These are phyloP conservation scores for Eumaeus atala DNA, from an alignment of 1,140 invertebrate genomes.

Conservation along the genomic window DNA sequence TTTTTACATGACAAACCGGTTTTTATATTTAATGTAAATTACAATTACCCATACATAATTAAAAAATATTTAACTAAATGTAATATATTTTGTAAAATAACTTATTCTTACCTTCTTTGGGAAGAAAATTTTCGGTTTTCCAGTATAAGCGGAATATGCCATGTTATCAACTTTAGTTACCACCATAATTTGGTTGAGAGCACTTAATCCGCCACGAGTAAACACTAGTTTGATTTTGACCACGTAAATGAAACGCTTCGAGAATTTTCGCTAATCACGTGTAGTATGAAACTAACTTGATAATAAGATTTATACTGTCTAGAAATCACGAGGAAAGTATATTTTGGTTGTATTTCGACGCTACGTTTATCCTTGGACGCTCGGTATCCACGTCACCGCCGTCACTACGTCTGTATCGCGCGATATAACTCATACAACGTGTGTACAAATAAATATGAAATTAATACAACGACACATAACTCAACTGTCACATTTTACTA, in stretches of 20 bases:
- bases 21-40: no score
- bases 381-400: slow-evolving; percentile 57
- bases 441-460: slow-evolving; percentile 31
- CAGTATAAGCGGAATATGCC: slow-evolving; percentile 67
- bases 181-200: slow-evolving; percentile 67
- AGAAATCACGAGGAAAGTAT: slow-evolving; percentile 55
- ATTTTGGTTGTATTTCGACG: slow-evolving; percentile 57
- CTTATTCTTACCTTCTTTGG: slow-evolving; percentile 65
- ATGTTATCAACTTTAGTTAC: slow-evolving; percentile 69
- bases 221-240: slow-evolving; percentile 44
- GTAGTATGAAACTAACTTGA: slow-evolving; percentile 26
- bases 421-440: slow-evolving; percentile 19
- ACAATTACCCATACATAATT: no score
- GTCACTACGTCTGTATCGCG: slow-evolving; percentile 14
- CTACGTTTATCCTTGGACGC: slow-evolving; percentile 60
- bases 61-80: no score
- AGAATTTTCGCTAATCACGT: slow-evolving; percentile 66
- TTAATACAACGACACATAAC: slow-evolving; percentile 49
- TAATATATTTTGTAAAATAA: background rate
- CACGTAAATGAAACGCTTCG: slow-evolving; percentile 36
- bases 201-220: slow-evolving; percentile 45
- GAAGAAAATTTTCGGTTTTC: slow-evolving; percentile 71
- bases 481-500: slow-evolving; percentile 62
- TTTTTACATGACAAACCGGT: no score
- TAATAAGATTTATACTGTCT: slow-evolving; percentile 29